Evolutionary conservation across 2,113 vertebrate genomes (phyloP).

Genomic region (Pteropus alecto): DNA sequence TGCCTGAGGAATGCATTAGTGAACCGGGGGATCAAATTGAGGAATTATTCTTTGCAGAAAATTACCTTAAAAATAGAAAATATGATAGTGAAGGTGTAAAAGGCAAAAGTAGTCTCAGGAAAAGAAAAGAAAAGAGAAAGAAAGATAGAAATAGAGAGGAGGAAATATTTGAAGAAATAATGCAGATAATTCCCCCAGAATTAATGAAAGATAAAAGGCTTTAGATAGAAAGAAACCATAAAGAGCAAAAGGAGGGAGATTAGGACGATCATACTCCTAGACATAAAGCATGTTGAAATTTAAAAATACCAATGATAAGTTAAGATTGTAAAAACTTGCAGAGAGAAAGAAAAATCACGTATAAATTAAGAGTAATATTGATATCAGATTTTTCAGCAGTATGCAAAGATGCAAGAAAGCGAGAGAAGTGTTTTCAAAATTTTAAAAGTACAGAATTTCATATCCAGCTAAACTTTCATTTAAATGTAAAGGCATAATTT

Average conservation of each 20-base stretch:
- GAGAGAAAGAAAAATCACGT: not conserved
- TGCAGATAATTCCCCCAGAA: not conserved
- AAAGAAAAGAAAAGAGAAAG: not conserved
- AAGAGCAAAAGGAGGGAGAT: not conserved
- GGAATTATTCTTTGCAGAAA: constrained; percentile 4
- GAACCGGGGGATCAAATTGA: not conserved
- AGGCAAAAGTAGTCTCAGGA: not conserved
- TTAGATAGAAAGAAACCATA: not conserved
- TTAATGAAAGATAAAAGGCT: not conserved
- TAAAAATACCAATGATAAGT: not conserved
- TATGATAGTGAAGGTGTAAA: not conserved
- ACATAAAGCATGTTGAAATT: not conserved
- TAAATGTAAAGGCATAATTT: not conserved
- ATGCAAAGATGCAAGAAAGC: not conserved
- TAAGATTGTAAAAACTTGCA: not conserved
- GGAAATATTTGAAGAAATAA: not conserved
- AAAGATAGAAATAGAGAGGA: not conserved
- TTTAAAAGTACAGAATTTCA: not conserved
- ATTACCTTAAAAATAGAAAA: constrained; percentile 29
- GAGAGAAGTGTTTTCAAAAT: not conserved
- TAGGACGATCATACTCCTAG: not conserved
- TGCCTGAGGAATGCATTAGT: not conserved
- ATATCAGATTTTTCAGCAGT: not conserved
- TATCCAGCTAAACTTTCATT: not conserved
- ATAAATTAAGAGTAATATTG: not conserved